Base-by-base conservation (phyloP, 2,888 invertebrate species). In the Campoletis raptor region DNA sequence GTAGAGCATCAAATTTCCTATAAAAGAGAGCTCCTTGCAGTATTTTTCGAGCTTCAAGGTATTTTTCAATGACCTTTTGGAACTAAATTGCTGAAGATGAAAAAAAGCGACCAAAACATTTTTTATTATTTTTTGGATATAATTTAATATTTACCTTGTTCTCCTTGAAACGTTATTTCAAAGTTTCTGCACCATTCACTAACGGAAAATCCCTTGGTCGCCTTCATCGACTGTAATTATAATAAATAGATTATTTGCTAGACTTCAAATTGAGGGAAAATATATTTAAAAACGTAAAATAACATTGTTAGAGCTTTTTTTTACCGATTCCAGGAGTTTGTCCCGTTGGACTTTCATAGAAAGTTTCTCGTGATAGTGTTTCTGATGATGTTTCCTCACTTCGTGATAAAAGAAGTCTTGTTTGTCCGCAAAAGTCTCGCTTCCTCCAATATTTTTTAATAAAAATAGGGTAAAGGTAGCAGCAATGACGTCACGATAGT, bases 151-250 rank as follows among this genome's bases (percentile, higher is more conserved):
- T 88, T 91, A 97, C 98, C 99, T 96, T 98, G 98, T 94, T 99
- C 99, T n/a, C 98, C 98, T 93, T 97, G 96, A 94, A 99, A 99
- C 81, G 97, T 97, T 87, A 99, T 97, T 95, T 99, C 98, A 94
- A 99, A 98, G 95, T 97, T 98, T 93, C 97, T 96, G 94, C 98
- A 98, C 99, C 99, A 99, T 95, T 99, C 98, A 80, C 97, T 96
- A n/a, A 97, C 96, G 37, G 96, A 96, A 95, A 98, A 98, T 92
- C 97, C 96, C 91, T 97, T 97, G 1, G 98, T 98, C 66, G 97
- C 97, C 95, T 98, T 98, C 95, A 98, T 97, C 0, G 96, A 96
- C 96, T 96, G 94, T 21, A 94, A 94, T 72, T 10, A 0, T 78
- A 85, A 86, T 64, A 81, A 76, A 70, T 48, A 72, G 2, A 83